phyloP scores from a whole-genome alignment of 1,140 invertebrate species.

The Drosophila punjabiensis region DNA sequence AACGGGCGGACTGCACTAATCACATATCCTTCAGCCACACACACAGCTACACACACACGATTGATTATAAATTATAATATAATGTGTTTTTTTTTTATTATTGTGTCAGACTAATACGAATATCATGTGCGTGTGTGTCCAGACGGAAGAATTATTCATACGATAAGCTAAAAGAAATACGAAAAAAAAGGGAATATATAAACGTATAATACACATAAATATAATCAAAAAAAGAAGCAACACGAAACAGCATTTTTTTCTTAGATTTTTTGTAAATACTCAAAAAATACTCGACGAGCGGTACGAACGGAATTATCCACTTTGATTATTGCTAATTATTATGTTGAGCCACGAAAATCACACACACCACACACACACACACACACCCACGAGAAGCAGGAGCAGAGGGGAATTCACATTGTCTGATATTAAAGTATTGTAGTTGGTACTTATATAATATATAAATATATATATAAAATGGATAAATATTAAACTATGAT shows the following conservation, averaged over 20 bases:
- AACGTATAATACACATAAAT: constrained; percentile 33
- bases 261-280: constrained; percentile 82
- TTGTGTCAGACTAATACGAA: constrained; percentile 47
- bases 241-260: constrained; percentile 63
- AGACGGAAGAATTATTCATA: constrained; percentile 51
- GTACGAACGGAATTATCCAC: constrained; percentile 18
- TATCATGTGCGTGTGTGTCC: constrained; percentile 48
- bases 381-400: constrained; percentile 8
- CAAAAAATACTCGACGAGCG: constrained; percentile 52
- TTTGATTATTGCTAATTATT: constrained; percentile 68
- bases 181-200: constrained; percentile 19
- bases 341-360: constrained; percentile 44
- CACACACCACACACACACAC: constrained; percentile 24
- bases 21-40: constrained; percentile 53
- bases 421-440: constrained; percentile 82
- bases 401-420: constrained; percentile 44
- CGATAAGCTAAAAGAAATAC: constrained; percentile 17
- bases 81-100: constrained; percentile 54
- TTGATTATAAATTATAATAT: constrained; percentile 25
- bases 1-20: constrained; percentile 26
- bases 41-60: constrained; percentile 26
- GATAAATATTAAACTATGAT: constrained; percentile 52
- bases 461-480: constrained; percentile 55
- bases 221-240: constrained; percentile 39
- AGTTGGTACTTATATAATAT: constrained; percentile 72